These are phyloP conservation scores for Scaptodrosophila latifasciaeformis DNA, from an alignment of 2,888 invertebrate genomes.

Conservation along the genomic window DNA sequence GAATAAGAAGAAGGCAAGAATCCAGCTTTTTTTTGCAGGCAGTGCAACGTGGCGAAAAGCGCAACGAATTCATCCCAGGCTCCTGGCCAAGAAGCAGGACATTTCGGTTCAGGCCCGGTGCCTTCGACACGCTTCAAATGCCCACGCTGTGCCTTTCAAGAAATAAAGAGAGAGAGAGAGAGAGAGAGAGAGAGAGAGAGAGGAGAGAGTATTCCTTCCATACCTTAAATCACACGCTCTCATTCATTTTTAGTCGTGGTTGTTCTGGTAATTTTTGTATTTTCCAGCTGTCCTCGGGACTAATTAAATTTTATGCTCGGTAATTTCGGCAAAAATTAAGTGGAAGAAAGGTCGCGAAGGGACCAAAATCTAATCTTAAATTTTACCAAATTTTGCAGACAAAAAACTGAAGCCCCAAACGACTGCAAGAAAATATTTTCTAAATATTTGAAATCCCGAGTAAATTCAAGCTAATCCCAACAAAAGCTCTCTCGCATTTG, in stretches of 20 bases:
- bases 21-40: not conserved
- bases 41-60: not conserved
- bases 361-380: no score
- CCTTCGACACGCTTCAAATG: slow-evolving; percentile 51
- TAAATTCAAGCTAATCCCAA: no score
- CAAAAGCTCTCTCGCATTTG: no score
- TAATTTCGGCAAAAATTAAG: no score
- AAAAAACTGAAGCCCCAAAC: no score
- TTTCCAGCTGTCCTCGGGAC: slow-evolving; percentile 36
- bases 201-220: slow-evolving; percentile 23
- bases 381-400: no score
- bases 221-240: not conserved
- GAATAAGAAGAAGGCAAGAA: not conserved
- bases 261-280: not conserved
- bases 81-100: slow-evolving; percentile 12
- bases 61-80: no score
- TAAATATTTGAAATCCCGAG: no score
- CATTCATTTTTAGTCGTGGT: slow-evolving; percentile 4
- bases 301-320: slow-evolving; percentile 68
- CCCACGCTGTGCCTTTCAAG: slow-evolving; percentile 44
- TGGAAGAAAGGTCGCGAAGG: slow-evolving; percentile 43
- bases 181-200: no score
- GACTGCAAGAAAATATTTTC: no score
- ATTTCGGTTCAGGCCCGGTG: not conserved
- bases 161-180: no score